These are phyloP conservation scores for Ceriagrion tenellum DNA, from an alignment of 2,888 invertebrate species.

Conservation along the genomic window DNA sequence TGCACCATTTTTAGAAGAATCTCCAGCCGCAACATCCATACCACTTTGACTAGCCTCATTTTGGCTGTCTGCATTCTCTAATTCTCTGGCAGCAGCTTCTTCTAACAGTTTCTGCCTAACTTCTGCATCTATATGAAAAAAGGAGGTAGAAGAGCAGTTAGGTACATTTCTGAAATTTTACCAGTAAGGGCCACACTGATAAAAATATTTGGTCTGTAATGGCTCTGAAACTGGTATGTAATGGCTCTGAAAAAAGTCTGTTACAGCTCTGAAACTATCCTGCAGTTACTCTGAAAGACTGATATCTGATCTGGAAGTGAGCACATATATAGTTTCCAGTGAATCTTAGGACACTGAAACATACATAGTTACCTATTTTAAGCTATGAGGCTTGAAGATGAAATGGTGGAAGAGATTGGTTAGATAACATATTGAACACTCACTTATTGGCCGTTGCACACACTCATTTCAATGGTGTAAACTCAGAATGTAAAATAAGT, in stretches of 20 bases:
- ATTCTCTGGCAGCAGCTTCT: constrained; percentile 42
- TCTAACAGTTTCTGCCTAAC: constrained; percentile 46
- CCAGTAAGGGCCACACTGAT: no score
- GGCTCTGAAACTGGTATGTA: no score
- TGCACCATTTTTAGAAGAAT: constrained; percentile 16
- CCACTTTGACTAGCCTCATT: neutral
- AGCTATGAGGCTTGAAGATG: neutral
- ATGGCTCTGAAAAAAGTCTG: no score
- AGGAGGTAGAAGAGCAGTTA: neutral
- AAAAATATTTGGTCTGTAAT: no score
- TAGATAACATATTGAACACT: neutral
- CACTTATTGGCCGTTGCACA: neutral
- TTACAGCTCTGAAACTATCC: no score
- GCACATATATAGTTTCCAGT: neutral
- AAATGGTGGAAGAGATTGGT: neutral
- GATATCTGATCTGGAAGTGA: no score
- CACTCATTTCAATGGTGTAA: neutral
- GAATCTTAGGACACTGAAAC: neutral
- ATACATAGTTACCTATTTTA: neutral
- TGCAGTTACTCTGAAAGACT: no score
- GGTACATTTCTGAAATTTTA: no score
- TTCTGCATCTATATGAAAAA: constrained; percentile 29
- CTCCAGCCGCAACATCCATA: neutral
- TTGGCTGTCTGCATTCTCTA: neutral
- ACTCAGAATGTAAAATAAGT: neutral